Percentiles rank a stretch among this genome's conserved stretches.
Evolutionary conservation across 2,797 vertebrate genomes (phyloP).

Genomic region (Protosalanx chinensis): DNA sequence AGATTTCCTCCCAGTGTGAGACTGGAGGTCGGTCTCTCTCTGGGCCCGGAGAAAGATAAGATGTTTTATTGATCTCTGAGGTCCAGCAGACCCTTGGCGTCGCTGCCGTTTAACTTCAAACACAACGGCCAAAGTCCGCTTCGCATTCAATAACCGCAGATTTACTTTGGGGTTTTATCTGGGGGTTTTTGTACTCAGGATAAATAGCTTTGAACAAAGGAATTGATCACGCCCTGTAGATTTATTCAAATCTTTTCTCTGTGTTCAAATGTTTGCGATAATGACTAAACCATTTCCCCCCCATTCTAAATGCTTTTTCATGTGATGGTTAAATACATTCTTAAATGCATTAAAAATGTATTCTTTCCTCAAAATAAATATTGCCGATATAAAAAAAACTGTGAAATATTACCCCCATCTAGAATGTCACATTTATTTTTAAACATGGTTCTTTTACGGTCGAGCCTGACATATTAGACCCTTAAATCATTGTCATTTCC

Average conservation of each 20-base stretch:
- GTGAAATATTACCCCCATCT: neutral
- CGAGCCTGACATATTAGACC: neutral
- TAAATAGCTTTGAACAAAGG: too few species aligned
- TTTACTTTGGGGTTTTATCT: neutral
- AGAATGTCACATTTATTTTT: slow-evolving; percentile 8
- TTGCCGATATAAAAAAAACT: neutral
- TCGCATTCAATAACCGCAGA: neutral
- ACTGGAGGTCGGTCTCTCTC: slow-evolving; percentile 8
- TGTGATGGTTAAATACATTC: neutral
- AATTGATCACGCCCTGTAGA: neutral
- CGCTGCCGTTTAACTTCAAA: neutral
- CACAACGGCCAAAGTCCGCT: neutral
- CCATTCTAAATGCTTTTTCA: neutral
- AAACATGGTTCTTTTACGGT: slow-evolving; percentile 1
- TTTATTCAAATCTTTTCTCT: neutral
- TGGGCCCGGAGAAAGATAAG: slow-evolving; percentile 19
- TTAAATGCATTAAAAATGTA: neutral
- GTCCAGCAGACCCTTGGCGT: slow-evolving; percentile 1
- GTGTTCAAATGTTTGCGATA: neutral
- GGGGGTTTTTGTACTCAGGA: neutral
- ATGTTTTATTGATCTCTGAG: slow-evolving; percentile 26
- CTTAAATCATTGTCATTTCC: neutral
- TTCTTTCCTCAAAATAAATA: slow-evolving; percentile 1
- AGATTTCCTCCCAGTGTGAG: slow-evolving; percentile 2
- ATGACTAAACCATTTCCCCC: neutral